These are phyloP conservation scores for Proisotoma minuta DNA, from an alignment of 2,888 invertebrate species.

Conservation along the genomic window DNA sequence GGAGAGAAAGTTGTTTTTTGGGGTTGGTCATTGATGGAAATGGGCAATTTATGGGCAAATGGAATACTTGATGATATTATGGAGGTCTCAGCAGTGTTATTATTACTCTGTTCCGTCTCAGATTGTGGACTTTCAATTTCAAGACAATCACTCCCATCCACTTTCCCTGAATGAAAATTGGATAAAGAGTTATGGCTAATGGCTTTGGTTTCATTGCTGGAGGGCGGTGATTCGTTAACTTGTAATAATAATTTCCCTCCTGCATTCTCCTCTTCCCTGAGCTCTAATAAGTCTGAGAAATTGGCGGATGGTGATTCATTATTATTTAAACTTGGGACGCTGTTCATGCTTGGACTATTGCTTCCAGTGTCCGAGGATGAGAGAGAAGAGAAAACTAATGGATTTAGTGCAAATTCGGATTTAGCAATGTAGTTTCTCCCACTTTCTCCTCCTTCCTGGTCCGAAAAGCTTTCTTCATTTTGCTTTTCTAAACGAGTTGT, in stretches of 20 bases:
- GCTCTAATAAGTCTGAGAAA: neutral
- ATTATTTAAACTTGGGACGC: constrained; percentile 30
- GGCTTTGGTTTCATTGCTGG: neutral
- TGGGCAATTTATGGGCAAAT: neutral
- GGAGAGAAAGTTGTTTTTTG: too few species aligned
- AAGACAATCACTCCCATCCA: neutral
- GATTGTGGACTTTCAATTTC: constrained; percentile 4
- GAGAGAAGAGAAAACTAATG: constrained; percentile 46
- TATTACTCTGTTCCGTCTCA: neutral
- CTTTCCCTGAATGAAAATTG: constrained; percentile 4
- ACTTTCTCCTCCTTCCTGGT: constrained; percentile 19
- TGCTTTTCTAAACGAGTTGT: neutral
- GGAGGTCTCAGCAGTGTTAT: neutral
- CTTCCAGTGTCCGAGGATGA: constrained; percentile 35
- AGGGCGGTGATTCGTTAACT: too few species aligned
- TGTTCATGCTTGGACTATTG: constrained; percentile 30
- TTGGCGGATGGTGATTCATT: neutral
- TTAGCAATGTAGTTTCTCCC: constrained; percentile 42
- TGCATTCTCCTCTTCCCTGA: neutral
- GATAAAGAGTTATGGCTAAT: constrained; percentile 13
- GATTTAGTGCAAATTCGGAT: constrained; percentile 47
- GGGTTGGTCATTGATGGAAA: constrained; percentile 6
- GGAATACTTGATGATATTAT: neutral
- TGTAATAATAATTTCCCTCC: too few species aligned
- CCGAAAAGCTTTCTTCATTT: neutral